Evolutionary conservation across 2,797 vertebrate genomes (phyloP), one percentile per base, ranked within the genome.

Genomic region (Betta splendens): DNA sequence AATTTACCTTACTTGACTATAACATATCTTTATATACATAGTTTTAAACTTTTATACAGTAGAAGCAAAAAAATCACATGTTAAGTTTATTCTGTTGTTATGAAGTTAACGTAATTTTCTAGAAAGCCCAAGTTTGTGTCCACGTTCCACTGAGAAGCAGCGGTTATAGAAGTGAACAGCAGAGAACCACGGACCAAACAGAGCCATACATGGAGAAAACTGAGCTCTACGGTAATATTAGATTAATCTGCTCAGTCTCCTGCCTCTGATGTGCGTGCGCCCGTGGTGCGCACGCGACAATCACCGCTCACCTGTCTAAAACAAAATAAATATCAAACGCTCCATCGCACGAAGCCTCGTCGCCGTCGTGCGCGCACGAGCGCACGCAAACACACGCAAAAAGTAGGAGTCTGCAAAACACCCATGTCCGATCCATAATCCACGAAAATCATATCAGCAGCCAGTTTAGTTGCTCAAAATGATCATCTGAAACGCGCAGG

Each of bases 271-370:
- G 7, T 9, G 4, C 10, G 15, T 4, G 42, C 38, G 31, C 12
- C 23, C 50, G 22, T 3, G 6, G 31, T 29, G 8, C 4, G 10
- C 5, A 4, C 3, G 3, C 25, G 23, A 15, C 13, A 4, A 16
- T 35, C 42, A 26, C 25, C 5, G 33, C 84, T 76, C 64, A 98
- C 95, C 92, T 95, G 92, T 98, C 95, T 45, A 98, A 75, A 3
- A 98, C 94, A 77, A 97, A 97, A 81, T 98, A 98, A 56, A 98
- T 80, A 76, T 98, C 96, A 83, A 97, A 97, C 1, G 94, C 95
- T 60, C 92, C 93, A 65, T 90, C 89, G 79, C 96, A 98, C 6
- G 93, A 93, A 5, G 90, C 86, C 7, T 92, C 87, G 5, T 94
- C 93, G 12, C 71, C 89, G 3, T 25, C 72, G n/a, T 56, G 47